Conservation (phyloP, 2,797 vertebrate genomes). For the Propithecus perrieri region DNA sequence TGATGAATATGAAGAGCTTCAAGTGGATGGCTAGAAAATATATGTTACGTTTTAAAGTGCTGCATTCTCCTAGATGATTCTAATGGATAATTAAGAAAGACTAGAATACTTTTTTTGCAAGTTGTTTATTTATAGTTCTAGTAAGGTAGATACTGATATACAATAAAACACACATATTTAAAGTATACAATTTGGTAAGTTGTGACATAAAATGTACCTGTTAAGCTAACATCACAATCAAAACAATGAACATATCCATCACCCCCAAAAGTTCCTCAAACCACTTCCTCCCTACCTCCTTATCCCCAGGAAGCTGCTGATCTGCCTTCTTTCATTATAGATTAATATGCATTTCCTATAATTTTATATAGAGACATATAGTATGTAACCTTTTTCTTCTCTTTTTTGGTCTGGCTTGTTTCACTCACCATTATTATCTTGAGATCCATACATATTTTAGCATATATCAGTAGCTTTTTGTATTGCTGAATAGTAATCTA, state of each 20-base stretch:
- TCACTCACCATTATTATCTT: neutral
- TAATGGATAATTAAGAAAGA: neutral
- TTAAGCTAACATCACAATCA: neutral
- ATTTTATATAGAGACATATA: neutral
- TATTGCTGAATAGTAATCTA: neutral
- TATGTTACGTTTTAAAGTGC: neutral
- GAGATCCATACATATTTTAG: neutral
- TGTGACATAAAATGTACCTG: neutral
- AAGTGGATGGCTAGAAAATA: neutral
- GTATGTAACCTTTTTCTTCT: no score
- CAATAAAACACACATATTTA: neutral
- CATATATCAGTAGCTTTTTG: neutral
- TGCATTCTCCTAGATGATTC: neutral
- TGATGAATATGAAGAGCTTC: neutral
- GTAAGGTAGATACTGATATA: neutral
- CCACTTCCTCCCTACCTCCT: neutral
- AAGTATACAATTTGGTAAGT: neutral
- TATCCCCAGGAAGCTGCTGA: neutral
- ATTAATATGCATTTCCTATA: neutral
- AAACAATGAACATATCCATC: neutral
- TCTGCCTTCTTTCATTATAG: neutral
- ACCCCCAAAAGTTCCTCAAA: neutral
- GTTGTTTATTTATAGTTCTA: neutral
- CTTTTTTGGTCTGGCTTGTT: neutral
- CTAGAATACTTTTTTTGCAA: neutral